Conservation (phyloP, 1,140 invertebrate genomes). For the Ganaspis sp. region DNA sequence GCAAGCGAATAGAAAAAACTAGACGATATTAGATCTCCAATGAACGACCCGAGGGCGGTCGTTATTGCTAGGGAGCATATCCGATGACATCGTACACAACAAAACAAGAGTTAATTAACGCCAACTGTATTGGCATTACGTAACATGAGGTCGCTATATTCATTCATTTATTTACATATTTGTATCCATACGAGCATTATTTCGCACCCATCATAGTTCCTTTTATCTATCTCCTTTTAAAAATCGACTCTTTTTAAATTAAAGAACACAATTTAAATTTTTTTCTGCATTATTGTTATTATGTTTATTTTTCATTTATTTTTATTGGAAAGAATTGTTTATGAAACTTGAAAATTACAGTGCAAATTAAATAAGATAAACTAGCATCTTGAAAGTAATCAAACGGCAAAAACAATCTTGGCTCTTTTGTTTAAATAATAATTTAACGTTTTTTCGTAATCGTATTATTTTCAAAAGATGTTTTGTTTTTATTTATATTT, state of each 20-base stretch:
- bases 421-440: not conserved
- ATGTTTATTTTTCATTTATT: too few species aligned
- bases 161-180: slow-evolving; percentile 51
- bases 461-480: not conserved
- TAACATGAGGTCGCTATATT: slow-evolving; percentile 42
- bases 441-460: not conserved
- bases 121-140: slow-evolving; percentile 49
- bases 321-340: not conserved
- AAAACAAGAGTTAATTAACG: slow-evolving; percentile 55
- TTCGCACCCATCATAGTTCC: not conserved
- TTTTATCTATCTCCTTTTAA: too few species aligned
- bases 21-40: not conserved
- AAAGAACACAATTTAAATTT: too few species aligned
- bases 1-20: not conserved
- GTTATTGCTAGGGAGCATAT: not conserved
- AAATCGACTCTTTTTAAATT: too few species aligned
- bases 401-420: not conserved
- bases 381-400: not conserved
- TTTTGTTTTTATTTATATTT: too few species aligned
- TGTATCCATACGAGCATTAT: slow-evolving; percentile 4
- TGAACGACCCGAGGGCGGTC: not conserved
- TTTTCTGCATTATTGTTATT: too few species aligned
- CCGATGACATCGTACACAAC: slow-evolving; percentile 32
- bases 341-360: not conserved
- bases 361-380: too few species aligned